phyloP scores from a whole-genome alignment of 2,888 invertebrate genomes.

The Andricus quercusramuli region DNA sequence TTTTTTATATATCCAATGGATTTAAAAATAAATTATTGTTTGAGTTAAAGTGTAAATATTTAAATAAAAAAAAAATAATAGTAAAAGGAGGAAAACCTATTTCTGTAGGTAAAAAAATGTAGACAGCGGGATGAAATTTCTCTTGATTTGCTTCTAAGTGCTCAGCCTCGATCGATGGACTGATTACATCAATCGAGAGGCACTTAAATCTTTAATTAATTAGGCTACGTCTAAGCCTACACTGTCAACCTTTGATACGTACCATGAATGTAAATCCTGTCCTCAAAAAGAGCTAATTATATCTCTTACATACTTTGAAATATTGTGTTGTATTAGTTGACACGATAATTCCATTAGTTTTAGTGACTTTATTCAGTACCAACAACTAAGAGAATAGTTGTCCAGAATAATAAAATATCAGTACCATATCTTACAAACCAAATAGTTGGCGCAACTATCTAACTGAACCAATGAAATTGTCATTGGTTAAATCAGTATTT shows the following conservation, averaged over 20 bases:
- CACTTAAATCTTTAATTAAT: conserved; percentile 16
- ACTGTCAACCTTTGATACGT: background rate
- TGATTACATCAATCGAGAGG: background rate
- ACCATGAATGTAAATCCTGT: background rate
- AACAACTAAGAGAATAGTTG: no score
- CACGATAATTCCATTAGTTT: no score
- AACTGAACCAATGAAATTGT: no score
- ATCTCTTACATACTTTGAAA: background rate
- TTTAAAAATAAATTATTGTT: background rate
- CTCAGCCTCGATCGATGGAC: background rate
- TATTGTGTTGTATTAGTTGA: no score
- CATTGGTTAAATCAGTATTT: no score
- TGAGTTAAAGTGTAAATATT: background rate
- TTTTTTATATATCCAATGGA: no score
- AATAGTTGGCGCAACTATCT: no score
- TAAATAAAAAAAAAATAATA: background rate
- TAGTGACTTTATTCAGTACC: no score
- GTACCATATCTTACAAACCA: no score
- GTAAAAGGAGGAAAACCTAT: background rate
- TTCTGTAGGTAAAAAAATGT: background rate
- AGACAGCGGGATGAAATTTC: background rate
- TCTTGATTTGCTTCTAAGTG: background rate
- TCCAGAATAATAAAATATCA: no score
- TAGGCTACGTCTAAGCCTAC: background rate
- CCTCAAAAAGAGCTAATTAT: background rate